Evolutionary conservation across 2,797 vertebrate genomes (phyloP).

Genomic region (Emys orbicularis): DNA sequence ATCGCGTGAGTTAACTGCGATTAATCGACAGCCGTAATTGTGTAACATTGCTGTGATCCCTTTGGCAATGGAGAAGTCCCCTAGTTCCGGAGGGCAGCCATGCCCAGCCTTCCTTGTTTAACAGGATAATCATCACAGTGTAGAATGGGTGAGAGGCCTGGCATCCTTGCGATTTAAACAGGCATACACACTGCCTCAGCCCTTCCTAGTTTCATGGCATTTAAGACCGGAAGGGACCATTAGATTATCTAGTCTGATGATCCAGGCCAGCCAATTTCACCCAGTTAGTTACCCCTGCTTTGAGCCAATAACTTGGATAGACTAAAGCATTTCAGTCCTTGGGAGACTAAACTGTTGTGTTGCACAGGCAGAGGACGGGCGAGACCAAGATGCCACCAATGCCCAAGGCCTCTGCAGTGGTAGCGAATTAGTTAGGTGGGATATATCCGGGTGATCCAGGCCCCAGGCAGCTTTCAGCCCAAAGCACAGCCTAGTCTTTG

Average conservation of each 20-base stretch:
- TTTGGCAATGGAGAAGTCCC: not conserved
- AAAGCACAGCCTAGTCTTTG: not conserved
- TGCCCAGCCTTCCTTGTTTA: not conserved
- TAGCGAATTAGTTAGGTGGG: not conserved
- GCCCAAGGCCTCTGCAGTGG: not conserved
- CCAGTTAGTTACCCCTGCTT: not conserved
- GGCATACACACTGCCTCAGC: not conserved
- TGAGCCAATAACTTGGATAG: not conserved
- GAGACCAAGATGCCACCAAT: not conserved
- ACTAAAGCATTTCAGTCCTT: not conserved
- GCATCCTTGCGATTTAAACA: not conserved
- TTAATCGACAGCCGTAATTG: no score
- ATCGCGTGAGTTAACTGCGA: no score
- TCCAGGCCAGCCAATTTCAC: not conserved
- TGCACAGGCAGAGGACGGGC: not conserved
- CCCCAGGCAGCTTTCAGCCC: not conserved
- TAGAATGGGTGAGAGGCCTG: not conserved
- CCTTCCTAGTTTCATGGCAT: not conserved
- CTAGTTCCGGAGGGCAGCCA: not conserved
- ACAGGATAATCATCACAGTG: not conserved
- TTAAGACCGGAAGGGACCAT: not conserved
- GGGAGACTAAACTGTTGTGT: not conserved
- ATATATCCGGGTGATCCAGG: not conserved
- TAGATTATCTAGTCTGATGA: not conserved
- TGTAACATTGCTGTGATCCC: rapidly evolving